Conservation (phyloP, 2,888 invertebrate species). For the Prosapia bicincta region DNA sequence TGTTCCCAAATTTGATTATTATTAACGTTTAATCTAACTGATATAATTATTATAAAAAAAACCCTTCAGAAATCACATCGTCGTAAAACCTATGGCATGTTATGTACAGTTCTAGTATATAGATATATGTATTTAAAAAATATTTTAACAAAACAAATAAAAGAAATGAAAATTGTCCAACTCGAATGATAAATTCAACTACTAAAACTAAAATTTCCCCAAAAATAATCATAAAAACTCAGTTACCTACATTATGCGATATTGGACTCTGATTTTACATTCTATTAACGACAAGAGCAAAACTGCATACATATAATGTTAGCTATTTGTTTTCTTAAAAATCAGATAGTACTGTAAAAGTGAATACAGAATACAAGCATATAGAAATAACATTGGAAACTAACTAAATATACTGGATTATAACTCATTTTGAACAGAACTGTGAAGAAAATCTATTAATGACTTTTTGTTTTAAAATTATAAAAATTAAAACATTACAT, state of each 20-base stretch:
- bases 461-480: background rate
- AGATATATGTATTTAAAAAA: background rate
- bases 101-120: background rate
- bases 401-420: background rate
- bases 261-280: background rate
- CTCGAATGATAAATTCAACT: background rate
- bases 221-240: background rate
- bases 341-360: background rate
- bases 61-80: background rate
- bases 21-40: background rate
- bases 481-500: background rate
- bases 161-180: background rate
- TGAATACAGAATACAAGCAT: background rate
- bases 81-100: background rate
- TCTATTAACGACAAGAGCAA: background rate
- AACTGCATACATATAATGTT: background rate
- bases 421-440: background rate
- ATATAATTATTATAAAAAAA: background rate
- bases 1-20: slow-evolving; percentile 15
- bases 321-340: background rate
- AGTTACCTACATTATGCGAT: background rate
- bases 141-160: background rate
- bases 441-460: background rate
- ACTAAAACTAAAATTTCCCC: slow-evolving; percentile 2
- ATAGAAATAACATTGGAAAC: background rate